These are phyloP conservation scores for Ahaetulla prasina DNA, from an alignment of 2,113 vertebrate genomes.

Conservation along the genomic window DNA sequence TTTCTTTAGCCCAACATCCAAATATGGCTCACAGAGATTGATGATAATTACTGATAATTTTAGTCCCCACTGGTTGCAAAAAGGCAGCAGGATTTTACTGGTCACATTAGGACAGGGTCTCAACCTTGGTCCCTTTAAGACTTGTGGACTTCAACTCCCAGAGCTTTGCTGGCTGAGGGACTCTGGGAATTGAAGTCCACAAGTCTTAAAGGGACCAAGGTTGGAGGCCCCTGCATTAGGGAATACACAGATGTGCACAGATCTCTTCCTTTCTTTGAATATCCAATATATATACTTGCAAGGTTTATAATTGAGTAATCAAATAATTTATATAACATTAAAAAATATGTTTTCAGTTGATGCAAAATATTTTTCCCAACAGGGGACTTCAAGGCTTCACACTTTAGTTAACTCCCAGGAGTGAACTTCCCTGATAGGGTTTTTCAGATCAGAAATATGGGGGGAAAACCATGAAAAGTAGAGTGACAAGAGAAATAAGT, in stretches of 20 bases:
- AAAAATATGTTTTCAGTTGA: neutral
- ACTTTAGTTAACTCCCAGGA: neutral
- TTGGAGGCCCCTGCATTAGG: no score
- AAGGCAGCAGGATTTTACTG: constrained; percentile 9
- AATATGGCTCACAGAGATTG: neutral
- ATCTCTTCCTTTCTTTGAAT: constrained; percentile 1
- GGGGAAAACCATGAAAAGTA: neutral
- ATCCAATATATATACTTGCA: neutral
- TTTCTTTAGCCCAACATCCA: neutral
- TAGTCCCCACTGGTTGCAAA: neutral
- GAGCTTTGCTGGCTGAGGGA: no score
- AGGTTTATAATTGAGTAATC: neutral
- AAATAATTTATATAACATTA: neutral
- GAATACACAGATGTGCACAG: constrained; percentile 19
- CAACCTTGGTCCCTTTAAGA: no score
- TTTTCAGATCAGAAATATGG: neutral
- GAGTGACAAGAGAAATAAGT: neutral
- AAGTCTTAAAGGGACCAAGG: no score
- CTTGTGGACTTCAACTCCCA: no score
- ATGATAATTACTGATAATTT: neutral
- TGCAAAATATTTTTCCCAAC: neutral
- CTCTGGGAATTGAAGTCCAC: no score
- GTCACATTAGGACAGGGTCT: constrained; percentile 16
- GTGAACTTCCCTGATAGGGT: neutral
- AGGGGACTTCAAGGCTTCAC: neutral